Evolutionary conservation across 2,113 vertebrate species (phyloP), one percentile per base, ranked within the genome.

Genomic region (Cynoglossus semilaevis): DNA sequence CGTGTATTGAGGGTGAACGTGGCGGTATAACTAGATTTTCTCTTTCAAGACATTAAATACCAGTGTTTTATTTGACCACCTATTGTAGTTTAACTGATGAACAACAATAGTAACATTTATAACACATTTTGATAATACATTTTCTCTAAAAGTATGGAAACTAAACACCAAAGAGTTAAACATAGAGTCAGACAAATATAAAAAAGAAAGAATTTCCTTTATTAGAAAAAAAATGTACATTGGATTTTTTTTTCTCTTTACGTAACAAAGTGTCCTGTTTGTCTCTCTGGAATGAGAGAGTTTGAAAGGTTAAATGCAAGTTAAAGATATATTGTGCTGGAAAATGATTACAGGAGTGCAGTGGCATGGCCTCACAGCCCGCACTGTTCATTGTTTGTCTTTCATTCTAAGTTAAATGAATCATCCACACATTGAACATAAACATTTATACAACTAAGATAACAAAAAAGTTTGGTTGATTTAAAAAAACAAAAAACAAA

Each of bases 211-310:
- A 11, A 11, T 10, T 1, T 13, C 51, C 41, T 70, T 83, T 84
- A 84, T 86, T 81, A 50, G 55, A 76, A 80, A 76, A 75, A 70
- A 64, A 34, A 60, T n/a, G 46, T 14, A 77, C 62, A 70, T 19
- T 60, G 43, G 66, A 63, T 29, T 29, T 67, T 59, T 50, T 35
- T 49, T n/a, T n/a, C n/a, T n/a, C n/a, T n/a, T 58, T 59, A 65
- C 51, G 46, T 66, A 52, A 58, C 47, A 61, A 51, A 63, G 50
- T 44, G 42, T 44, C 10, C 11, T 14, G 11, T 4, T 22, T 15
- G 11, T 44, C 17, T 47, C 59, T 68, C 42, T 61, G 22, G 2
- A 58, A 34, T 35, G 47, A 52, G 51, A 73, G 37, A 72, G 10
- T 35, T 37, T 19, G 54, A 49, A 22, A 57, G 61, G 56, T 63